These are phyloP conservation scores for Chalcis sispes DNA, from an alignment of 2,888 invertebrate species.

Conservation along the genomic window DNA sequence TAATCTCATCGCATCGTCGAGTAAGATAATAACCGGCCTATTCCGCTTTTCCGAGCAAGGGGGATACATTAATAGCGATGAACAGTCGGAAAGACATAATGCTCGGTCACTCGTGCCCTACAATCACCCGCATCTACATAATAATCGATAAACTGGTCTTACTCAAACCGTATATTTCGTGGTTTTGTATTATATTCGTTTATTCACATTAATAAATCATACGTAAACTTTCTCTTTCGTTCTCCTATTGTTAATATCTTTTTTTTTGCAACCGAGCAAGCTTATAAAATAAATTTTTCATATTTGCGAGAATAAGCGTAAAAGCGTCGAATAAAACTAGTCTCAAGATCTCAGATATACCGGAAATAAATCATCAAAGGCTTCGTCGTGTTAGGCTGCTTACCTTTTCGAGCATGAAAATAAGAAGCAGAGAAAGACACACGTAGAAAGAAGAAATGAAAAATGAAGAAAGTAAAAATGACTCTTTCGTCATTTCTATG, in stretches of 20 bases:
- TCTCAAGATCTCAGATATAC: too few relatives aligned
- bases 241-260: too few relatives aligned
- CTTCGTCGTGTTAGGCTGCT: neutral
- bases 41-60: neutral
- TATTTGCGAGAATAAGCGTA: too few relatives aligned
- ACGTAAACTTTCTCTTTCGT: too few relatives aligned
- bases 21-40: slow-evolving; percentile 39
- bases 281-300: too few relatives aligned
- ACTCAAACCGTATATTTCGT: too few relatives aligned
- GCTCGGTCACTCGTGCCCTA: slow-evolving; percentile 20
- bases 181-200: too few relatives aligned
- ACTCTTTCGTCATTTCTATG: slow-evolving; percentile 3
- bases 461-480: slow-evolving; percentile 4
- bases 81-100: slow-evolving; percentile 6
- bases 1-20: neutral
- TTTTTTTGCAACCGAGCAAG: too few relatives aligned
- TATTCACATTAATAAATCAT: too few relatives aligned
- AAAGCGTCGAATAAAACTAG: too few relatives aligned
- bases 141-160: slow-evolving; percentile 9
- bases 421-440: neutral
- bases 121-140: slow-evolving; percentile 7
- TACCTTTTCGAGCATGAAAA: neutral
- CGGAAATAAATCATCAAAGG: slow-evolving; percentile 6
- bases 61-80: slow-evolving; percentile 17
- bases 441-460: neutral